phyloP scores from a whole-genome alignment of 2,113 vertebrate species.

The Melanocharis versteri region DNA sequence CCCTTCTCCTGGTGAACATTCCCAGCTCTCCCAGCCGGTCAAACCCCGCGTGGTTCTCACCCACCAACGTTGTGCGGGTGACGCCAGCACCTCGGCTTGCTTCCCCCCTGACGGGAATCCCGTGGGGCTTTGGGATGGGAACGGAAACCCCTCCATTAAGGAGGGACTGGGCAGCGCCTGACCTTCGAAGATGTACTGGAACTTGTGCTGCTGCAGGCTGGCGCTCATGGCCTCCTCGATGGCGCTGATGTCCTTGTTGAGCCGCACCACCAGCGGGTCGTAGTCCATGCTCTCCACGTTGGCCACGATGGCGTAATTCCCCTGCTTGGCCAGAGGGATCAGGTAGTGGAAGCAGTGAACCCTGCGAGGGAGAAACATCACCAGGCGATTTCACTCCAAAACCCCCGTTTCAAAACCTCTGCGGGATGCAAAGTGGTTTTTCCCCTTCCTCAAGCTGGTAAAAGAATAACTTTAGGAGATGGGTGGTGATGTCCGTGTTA shows the following conservation, averaged over 20 bases:
- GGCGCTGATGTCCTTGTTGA: constrained; percentile 97
- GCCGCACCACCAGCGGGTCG: constrained; percentile 92
- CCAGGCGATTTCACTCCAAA: too few relatives aligned
- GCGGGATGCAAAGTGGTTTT: not conserved
- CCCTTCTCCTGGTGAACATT: accelerated
- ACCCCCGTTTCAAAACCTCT: accelerated
- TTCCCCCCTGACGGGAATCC: not conserved
- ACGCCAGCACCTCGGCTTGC: not conserved
- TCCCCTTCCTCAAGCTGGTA: not conserved
- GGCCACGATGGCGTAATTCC: constrained; percentile 96
- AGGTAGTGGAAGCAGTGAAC: constrained; percentile 98
- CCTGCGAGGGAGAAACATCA: constrained; percentile 54
- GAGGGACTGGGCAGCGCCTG: not conserved
- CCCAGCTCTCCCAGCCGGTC: not conserved
- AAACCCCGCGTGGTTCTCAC: not conserved
- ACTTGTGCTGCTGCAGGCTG: constrained; percentile 96
- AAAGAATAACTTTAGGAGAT: not conserved
- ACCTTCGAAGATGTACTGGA: constrained; percentile 99
- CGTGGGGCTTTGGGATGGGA: not conserved
- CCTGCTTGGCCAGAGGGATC: constrained; percentile 94
- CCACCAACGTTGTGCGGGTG: not conserved
- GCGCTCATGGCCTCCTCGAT: constrained; percentile 94
- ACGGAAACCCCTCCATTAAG: accelerated
- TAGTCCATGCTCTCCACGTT: constrained; percentile 99
- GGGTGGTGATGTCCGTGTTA: not conserved